These are phyloP conservation scores for Microcebus ravelobensis DNA, from an alignment of 2,113 vertebrate species.

Conservation along the genomic window DNA sequence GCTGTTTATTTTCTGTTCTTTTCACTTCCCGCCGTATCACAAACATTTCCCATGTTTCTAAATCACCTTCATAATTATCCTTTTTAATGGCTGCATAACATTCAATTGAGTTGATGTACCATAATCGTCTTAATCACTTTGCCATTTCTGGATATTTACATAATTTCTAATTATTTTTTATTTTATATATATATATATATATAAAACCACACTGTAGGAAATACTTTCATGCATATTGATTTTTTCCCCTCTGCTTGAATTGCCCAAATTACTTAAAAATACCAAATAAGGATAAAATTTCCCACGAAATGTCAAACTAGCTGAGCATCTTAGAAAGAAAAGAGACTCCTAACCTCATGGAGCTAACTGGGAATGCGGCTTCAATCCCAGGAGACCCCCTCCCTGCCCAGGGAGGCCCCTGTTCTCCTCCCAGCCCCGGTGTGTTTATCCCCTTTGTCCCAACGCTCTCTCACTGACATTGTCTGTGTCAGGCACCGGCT, in stretches of 20 bases:
- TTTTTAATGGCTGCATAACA: slow-evolving; percentile 35
- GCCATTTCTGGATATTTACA: slow-evolving; percentile 30
- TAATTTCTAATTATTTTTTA: slow-evolving; percentile 9
- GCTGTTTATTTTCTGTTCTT: slow-evolving; percentile 1
- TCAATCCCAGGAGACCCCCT: neutral
- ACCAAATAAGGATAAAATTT: neutral
- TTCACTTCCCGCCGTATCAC: neutral
- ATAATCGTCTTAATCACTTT: slow-evolving; percentile 40
- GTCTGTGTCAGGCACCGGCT: too few species aligned
- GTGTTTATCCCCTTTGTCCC: neutral
- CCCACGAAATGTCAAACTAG: neutral
- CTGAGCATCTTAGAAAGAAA: neutral
- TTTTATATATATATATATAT: neutral
- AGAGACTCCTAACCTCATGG: neutral
- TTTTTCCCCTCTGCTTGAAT: neutral
- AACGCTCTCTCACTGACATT: neutral
- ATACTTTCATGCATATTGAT: neutral
- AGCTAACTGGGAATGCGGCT: neutral
- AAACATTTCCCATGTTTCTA: neutral
- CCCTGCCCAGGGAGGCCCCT: neutral
- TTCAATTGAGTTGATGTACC: slow-evolving; percentile 17
- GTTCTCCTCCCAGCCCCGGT: neutral
- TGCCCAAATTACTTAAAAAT: slow-evolving; percentile 9
- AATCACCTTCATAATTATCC: slow-evolving; percentile 52
- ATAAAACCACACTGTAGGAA: neutral